Evolutionary conservation across 2,797 vertebrate genomes (phyloP).

Genomic region (Pelochelys cantorii): DNA sequence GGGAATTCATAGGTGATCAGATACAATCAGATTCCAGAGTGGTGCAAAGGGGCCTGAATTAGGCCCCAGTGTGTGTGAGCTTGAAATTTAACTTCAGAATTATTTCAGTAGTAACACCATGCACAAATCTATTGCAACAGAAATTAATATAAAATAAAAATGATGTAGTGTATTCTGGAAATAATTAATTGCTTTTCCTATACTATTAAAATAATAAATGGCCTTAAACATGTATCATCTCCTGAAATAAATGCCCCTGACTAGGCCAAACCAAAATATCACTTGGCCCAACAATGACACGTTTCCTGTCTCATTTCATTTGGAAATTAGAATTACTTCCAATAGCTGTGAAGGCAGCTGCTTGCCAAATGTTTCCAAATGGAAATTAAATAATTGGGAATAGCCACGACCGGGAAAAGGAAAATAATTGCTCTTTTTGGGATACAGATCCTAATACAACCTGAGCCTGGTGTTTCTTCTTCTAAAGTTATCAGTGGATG

Average conservation of each 20-base stretch:
- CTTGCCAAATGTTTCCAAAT: slow-evolving; percentile 54
- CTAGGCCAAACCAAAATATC: slow-evolving; percentile 47
- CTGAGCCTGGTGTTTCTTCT: neutral
- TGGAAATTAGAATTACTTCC: slow-evolving; percentile 50
- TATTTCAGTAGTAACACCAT: neutral
- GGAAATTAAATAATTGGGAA: slow-evolving; percentile 65
- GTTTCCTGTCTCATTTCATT: slow-evolving; percentile 57
- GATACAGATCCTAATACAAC: neutral
- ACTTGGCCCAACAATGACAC: slow-evolving; percentile 9
- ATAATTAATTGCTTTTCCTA: neutral
- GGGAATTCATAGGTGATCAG: slow-evolving; percentile 25
- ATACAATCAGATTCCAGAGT: slow-evolving; percentile 4
- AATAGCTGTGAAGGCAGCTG: slow-evolving; percentile 39
- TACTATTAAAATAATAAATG: neutral
- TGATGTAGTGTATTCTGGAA: rapidly evolving
- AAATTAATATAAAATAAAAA: slow-evolving; percentile 3
- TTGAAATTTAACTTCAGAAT: neutral
- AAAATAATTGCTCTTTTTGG: slow-evolving; percentile 22
- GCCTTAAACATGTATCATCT: neutral
- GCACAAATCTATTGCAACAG: neutral
- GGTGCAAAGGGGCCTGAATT: slow-evolving; percentile 16
- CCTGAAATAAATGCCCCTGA: slow-evolving; percentile 63
- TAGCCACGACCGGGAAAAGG: slow-evolving; percentile 39
- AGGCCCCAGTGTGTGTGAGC: neutral
- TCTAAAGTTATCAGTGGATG: neutral